Percentiles rank a stretch among this genome's conserved stretches.
Evolutionary conservation across 2,113 vertebrate species (phyloP).

Genomic region (Oryzias curvinotus): DNA sequence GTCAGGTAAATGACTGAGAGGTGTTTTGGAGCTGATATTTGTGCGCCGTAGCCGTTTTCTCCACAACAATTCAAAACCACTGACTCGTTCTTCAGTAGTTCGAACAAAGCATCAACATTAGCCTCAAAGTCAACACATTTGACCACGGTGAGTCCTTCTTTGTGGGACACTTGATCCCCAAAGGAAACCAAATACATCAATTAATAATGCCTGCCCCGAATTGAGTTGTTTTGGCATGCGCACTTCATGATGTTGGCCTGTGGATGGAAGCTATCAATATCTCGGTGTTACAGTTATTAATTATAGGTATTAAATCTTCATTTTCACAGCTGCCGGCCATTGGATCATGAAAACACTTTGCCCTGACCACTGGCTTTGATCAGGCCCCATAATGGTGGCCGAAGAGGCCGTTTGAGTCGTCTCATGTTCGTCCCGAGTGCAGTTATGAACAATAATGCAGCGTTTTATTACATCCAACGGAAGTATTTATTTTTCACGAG

Average conservation of each 20-base stretch:
- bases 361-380: constrained; percentile 73
- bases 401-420: constrained; percentile 66
- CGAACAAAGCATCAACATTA: constrained; percentile 20
- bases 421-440: constrained; percentile 75
- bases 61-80: too few species aligned
- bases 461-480: constrained; percentile 79
- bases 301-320: constrained; percentile 75
- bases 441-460: constrained; percentile 76
- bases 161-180: constrained; percentile 51
- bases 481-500: constrained; percentile 79
- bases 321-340: constrained; percentile 73
- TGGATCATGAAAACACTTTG: constrained; percentile 61
- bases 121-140: constrained; percentile 2
- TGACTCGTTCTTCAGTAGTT: background rate
- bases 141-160: constrained; percentile 24
- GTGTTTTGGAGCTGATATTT: too few species aligned
- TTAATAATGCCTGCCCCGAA: constrained; percentile 59
- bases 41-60: too few species aligned
- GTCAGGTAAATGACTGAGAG: background rate
- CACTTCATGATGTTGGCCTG: constrained; percentile 43
- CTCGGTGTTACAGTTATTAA: constrained; percentile 73
- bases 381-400: constrained; percentile 65
- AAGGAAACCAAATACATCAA: constrained; percentile 67
- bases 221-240: constrained; percentile 45
- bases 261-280: constrained; percentile 61